A percentile compares a stretch with the other conserved stretches of the same genome.
phyloP scores from a whole-genome alignment of 2,113 vertebrate genomes.

The Pluvianellus socialis region DNA sequence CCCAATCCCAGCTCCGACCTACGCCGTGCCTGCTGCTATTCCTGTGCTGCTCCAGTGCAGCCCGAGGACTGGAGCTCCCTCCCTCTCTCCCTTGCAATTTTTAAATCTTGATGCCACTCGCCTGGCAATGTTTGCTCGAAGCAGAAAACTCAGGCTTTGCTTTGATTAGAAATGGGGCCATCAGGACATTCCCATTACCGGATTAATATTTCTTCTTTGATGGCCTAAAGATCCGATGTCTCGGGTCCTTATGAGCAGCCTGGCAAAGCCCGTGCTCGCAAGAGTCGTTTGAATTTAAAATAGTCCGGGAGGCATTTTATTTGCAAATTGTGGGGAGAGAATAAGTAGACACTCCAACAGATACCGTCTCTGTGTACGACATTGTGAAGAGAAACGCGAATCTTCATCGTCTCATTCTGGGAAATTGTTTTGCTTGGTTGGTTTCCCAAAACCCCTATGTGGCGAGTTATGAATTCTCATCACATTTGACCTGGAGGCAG shows the following conservation, averaged over 20 bases:
- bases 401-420: neutral
- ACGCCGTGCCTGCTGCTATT: neutral
- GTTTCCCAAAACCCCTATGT: slow-evolving; percentile 23
- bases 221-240: neutral
- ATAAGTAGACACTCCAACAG: neutral
- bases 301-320: neutral
- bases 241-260: neutral
- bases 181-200: neutral
- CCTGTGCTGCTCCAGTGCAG: neutral
- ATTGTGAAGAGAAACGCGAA: neutral
- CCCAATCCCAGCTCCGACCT: neutral
- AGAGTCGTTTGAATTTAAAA: neutral
- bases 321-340: slow-evolving; percentile 14
- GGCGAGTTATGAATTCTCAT: slow-evolving; percentile 40
- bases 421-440: slow-evolving; percentile 46
- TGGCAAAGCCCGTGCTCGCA: neutral
- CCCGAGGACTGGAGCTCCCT: neutral
- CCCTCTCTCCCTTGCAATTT: neutral
- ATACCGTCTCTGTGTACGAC: neutral
- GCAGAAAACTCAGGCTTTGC: neutral
- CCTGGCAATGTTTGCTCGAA: neutral
- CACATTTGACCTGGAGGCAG: slow-evolving; percentile 53
- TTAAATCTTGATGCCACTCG: neutral
- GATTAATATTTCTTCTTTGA: neutral
- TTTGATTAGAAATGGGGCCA: neutral